Base-by-base conservation (phyloP, 2,113 vertebrate genomes). In the Gobius niger region DNA sequence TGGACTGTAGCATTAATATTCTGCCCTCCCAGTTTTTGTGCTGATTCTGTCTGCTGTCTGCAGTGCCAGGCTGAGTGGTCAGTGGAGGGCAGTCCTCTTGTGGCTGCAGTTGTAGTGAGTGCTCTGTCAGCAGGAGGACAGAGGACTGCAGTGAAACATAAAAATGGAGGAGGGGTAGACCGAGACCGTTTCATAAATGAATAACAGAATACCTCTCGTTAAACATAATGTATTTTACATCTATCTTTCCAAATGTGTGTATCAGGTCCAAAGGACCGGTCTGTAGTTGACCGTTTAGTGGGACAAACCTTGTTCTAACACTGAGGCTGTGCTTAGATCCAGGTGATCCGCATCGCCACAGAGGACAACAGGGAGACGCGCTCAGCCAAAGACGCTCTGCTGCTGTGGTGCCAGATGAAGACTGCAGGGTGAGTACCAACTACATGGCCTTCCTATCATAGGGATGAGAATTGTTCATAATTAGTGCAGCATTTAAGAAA, bases 341-440 rank as follows among this genome's bases (percentile, higher is more conserved):
- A 99, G 90, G 96, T 95, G 70, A 99, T 99, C 88, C 96, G 94
- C 79, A 96, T 99, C 7, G 95, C 96, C 85, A 98, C 95, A 0
- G 97, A 97, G 52, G 97, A 99, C 93, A 98, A 96, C 90, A 91
- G 95, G 47, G 97, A 99, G 88, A 98, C 95, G 0, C 95, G 95
- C 57, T 99, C 96, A 0, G 96, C 97, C 76, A 99, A 98, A 87
- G 97, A 99, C 0, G 97, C 97, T 0, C 93, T 99, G 67, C 94
- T 99, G 59, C 90, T 98, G 47, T 98, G 96, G 96, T 98, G 96
- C 89, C 96, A 98, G 91, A 98, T 98, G 96, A 98, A 98, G 91
- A 98, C 96, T 0, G 93, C 94, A 1, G 95, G 95, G 95, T 95
- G 84, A 91, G 93, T 54, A 1, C 52, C 19, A 7, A 5, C 24